Base-by-base conservation (phyloP, 2,797 vertebrate genomes). In the Catamblyrhynchus diadema region DNA sequence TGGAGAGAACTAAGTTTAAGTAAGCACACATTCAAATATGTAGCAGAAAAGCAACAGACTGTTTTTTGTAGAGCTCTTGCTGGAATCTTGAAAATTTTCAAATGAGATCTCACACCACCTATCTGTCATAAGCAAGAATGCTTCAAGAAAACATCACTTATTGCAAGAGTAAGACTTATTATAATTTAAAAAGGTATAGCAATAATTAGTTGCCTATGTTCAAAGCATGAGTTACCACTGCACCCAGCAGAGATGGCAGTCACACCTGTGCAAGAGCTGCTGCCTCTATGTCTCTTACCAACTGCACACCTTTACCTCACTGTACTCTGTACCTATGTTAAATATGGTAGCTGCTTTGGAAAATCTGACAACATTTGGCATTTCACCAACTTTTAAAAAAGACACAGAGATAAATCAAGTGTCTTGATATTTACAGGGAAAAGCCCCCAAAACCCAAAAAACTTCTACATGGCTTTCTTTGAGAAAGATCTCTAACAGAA, bases 11-110 rank as follows among this genome's bases (percentile, higher is more conserved):
- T 42, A 73, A 64, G 83, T 77, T 72, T 60, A 59, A 69, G 15
- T 65, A 85, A 72, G 53, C 28, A 50, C 9, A 35, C 14, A 71
- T 80, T 60, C n/a, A 66, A 70, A 65, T 57, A 77, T 1, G 4
- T 6, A 78, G 41, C 16, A 48, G 14, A 62, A 56, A 83, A 61
- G 32, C 39, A 1, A 0, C 9, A 90, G 70, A 41, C 13, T 61
- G 20, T 30, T 80, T 65, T 90, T 32, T 57, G 13, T n/a, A 62
- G n/a, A 77, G 24, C 18, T 85, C 67, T 27, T 84, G 50, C 45
- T 89, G 37, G 45, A 87, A 39, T 57, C 56, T 22, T 54, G 22
- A 86, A 66, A 66, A 37, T 25, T 90, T 89, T 19, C 64, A 90
- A 84, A 79, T 62, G 17, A 44, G n/a, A 85, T 67, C 74, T 59